Evolutionary conservation across 2,888 invertebrate genomes (phyloP).

Genomic region (Cerceris rybyensis): DNA sequence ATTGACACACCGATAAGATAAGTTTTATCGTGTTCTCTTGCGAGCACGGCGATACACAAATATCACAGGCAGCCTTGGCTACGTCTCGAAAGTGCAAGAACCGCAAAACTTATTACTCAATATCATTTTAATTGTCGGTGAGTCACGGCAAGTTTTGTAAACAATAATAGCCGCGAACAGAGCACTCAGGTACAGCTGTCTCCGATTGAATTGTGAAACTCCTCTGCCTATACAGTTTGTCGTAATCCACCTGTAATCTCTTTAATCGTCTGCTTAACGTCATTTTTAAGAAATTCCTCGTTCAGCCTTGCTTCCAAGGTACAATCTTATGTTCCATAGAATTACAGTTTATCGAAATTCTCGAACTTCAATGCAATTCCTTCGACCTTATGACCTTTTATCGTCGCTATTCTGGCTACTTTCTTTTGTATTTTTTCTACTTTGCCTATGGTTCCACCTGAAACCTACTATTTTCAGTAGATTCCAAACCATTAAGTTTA

Average conservation of each 20-base stretch:
- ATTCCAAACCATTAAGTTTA: no score
- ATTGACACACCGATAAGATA: constrained; percentile 53
- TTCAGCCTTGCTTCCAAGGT: constrained; percentile 25
- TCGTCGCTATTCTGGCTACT: no score
- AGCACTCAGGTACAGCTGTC: constrained; percentile 21
- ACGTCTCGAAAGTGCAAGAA: constrained; percentile 49
- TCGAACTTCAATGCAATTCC: not conserved
- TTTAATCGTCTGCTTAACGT: constrained; percentile 33
- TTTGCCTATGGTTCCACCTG: no score
- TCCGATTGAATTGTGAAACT: constrained; percentile 30
- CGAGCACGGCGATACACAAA: constrained; percentile 4
- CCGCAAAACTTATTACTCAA: constrained; percentile 50
- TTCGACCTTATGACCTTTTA: no score
- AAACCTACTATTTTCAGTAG: no score
- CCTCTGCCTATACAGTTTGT: constrained; percentile 10
- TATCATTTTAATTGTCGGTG: constrained; percentile 50
- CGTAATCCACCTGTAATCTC: constrained; percentile 41
- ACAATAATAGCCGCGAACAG: constrained; percentile 41
- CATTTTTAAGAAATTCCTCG: constrained; percentile 42
- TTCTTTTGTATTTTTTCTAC: no score
- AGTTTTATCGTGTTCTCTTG: constrained; percentile 8
- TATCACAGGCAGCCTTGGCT: constrained; percentile 47
- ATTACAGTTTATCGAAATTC: no score
- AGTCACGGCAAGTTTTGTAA: constrained; percentile 61
- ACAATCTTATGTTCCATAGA: no score